These are phyloP conservation scores for Dasypolia templi DNA, from an alignment of 2,888 invertebrate species.

Conservation along the genomic window DNA sequence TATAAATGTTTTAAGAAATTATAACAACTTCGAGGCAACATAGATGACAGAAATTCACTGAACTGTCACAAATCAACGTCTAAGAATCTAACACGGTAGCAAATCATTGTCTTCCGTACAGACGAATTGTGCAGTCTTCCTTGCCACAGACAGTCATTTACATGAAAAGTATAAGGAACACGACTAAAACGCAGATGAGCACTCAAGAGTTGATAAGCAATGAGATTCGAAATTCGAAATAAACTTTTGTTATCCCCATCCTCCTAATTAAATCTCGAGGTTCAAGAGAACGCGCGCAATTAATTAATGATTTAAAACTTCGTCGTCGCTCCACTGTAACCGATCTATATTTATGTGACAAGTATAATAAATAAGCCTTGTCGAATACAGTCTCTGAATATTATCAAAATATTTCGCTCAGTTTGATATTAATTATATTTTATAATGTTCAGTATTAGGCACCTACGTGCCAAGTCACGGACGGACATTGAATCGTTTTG, in stretches of 20 bases:
- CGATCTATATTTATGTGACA: constrained; percentile 72
- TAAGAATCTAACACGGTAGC: constrained; percentile 32
- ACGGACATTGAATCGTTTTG: constrained; percentile 27
- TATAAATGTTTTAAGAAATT: constrained; percentile 6
- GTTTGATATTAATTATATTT: constrained; percentile 38
- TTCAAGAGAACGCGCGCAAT: constrained; percentile 54
- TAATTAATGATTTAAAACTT: constrained; percentile 72
- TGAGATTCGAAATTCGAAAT: constrained; percentile 15
- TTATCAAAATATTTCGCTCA: constrained; percentile 42
- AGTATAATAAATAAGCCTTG: constrained; percentile 66
- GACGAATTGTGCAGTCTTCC: constrained; percentile 24
- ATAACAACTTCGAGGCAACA: constrained; percentile 8
- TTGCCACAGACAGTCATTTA: constrained; percentile 17
- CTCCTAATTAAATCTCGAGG: constrained; percentile 62
- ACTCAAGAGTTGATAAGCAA: constrained; percentile 16
- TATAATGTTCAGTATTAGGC: constrained; percentile 18
- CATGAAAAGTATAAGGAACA: constrained; percentile 20
- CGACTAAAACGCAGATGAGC: constrained; percentile 7
- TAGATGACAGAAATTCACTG: constrained; percentile 22
- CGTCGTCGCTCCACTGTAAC: constrained; percentile 55
- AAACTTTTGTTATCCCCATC: constrained; percentile 41
- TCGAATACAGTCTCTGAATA: constrained; percentile 24
- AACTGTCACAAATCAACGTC: constrained; percentile 34
- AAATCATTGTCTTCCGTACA: constrained; percentile 30
- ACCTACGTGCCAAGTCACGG: neutral